A percentile compares a stretch with the other conserved stretches of the same genome.
Conservation (phyloP, 2,888 invertebrate species). For the Osmoderma eremita region DNA sequence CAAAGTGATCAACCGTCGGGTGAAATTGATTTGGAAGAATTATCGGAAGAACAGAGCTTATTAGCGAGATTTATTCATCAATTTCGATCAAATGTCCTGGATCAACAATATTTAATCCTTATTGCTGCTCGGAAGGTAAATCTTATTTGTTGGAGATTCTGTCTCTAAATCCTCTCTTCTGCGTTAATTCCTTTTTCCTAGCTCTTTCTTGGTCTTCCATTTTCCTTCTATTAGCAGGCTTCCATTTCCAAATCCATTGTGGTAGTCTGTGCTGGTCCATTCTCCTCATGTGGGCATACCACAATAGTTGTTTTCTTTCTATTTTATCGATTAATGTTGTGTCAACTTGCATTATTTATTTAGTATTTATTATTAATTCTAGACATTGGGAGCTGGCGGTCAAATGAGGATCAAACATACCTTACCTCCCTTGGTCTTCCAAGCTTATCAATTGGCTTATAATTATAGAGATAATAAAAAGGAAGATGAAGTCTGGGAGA, state of each 20-base stretch:
- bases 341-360: too few species aligned
- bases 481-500: constrained; percentile 97
- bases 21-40: constrained; percentile 89
- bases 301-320: too few species aligned
- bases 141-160: background rate
- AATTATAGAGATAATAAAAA: constrained; percentile 81
- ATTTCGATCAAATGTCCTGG: constrained; percentile 80
- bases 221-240: too few species aligned
- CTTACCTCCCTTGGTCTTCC: constrained; percentile 93
- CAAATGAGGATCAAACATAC: constrained; percentile 88
- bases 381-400: constrained; percentile 88
- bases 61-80: constrained; percentile 90
- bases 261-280: too few species aligned
- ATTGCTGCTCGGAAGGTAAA: constrained; percentile 82
- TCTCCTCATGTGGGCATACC: too few species aligned
- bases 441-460: constrained; percentile 89
- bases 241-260: too few species aligned
- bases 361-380: constrained; percentile 45
- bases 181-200: too few species aligned
- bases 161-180: background rate
- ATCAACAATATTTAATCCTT: constrained; percentile 91
- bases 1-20: constrained; percentile 76
- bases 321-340: too few species aligned
- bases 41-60: constrained; percentile 94
- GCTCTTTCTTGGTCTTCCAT: too few species aligned